Percentiles rank a stretch among this genome's conserved stretches.
Conservation (phyloP, 2,113 vertebrate species). For the Tichodroma muraria region DNA sequence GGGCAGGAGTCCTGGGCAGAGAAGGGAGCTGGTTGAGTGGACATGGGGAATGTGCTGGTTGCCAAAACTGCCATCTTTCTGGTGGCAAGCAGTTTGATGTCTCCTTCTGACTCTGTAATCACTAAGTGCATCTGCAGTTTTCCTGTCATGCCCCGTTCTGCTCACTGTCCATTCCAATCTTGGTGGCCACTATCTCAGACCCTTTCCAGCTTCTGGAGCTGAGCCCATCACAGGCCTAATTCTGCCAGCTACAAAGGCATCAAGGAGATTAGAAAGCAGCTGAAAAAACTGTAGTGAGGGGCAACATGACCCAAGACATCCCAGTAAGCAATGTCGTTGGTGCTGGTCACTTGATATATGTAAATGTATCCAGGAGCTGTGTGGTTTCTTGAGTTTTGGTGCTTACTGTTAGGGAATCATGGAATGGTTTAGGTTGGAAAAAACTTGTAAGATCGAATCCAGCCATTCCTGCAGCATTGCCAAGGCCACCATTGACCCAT, state of each 20-base stretch:
- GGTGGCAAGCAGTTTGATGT: neutral
- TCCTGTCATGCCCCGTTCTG: fast-evolving
- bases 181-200: neutral
- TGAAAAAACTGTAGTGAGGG: neutral
- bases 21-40: neutral
- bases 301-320: fast-evolving
- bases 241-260: neutral
- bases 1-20: neutral
- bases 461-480: neutral
- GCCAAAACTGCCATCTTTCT: neutral
- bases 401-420: neutral
- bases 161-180: fast-evolving
- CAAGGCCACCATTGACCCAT: neutral
- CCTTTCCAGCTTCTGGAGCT: neutral
- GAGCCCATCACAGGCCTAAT: neutral
- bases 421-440: neutral
- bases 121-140: neutral
- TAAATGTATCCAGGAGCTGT: neutral
- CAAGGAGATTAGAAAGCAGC: neutral
- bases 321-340: neutral
- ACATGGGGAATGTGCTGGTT: neutral
- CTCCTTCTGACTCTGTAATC: fast-evolving
- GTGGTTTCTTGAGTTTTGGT: neutral
- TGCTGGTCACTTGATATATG: neutral
- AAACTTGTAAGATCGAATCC: fast-evolving